Evolutionary conservation across 2,797 vertebrate species (phyloP).

Genomic region (Aeoliscus strigatus): DNA sequence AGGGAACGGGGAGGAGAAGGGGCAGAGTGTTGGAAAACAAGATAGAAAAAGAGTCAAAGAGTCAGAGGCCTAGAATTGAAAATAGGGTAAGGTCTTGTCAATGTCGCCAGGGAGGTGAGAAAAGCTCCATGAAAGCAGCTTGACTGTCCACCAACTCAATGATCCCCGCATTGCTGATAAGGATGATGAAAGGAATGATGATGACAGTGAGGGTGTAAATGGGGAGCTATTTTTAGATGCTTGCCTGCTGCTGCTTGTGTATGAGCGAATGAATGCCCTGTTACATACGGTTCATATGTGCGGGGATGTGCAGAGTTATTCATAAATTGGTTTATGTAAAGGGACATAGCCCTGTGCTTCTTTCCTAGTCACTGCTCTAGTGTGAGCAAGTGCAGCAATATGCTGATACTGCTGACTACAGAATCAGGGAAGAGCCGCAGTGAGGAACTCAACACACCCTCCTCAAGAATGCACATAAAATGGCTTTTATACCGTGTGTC

Average conservation of each 20-base stretch:
- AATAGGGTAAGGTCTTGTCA: slow-evolving; percentile 21
- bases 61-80: slow-evolving; percentile 23
- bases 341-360: slow-evolving; percentile 17
- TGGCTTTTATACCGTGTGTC: slow-evolving; percentile 38
- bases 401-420: slow-evolving; percentile 57
- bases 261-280: slow-evolving; percentile 11
- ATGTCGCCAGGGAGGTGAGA: slow-evolving; percentile 24
- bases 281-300: slow-evolving; percentile 24
- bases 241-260: slow-evolving; percentile 27
- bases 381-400: slow-evolving; percentile 50
- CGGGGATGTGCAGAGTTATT: slow-evolving; percentile 19
- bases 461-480: slow-evolving; percentile 42
- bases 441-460: slow-evolving; percentile 40
- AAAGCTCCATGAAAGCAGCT: slow-evolving; percentile 54
- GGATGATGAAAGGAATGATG: slow-evolving; percentile 57
- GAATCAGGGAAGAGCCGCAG: slow-evolving; percentile 46
- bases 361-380: slow-evolving; percentile 12
- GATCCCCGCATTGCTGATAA: slow-evolving; percentile 57
- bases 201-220: slow-evolving; percentile 49
- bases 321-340: slow-evolving; percentile 29
- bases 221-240: slow-evolving; percentile 61
- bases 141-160: slow-evolving; percentile 54
- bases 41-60: slow-evolving; percentile 25
- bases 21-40: background rate
- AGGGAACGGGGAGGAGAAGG: no score